These are phyloP conservation scores for Puffinus mauretanicus DNA, from an alignment of 2,113 vertebrate species.

Conservation along the genomic window DNA sequence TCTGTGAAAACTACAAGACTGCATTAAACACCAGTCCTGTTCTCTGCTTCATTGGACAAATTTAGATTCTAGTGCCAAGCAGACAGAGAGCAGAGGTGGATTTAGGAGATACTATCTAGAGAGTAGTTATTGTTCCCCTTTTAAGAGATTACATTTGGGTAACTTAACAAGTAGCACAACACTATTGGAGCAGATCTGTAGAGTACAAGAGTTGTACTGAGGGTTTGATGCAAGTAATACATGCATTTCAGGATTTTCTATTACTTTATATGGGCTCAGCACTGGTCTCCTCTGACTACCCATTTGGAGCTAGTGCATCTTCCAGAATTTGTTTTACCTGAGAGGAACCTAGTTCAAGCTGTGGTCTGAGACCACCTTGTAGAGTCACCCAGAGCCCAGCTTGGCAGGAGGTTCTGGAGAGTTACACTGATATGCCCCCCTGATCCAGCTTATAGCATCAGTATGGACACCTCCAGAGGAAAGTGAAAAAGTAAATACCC, in stretches of 20 bases:
- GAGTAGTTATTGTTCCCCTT: neutral
- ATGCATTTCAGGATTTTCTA: neutral
- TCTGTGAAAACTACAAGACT: neutral
- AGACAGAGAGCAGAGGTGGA: neutral
- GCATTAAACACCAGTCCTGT: neutral
- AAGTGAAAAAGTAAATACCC: neutral
- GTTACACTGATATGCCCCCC: neutral
- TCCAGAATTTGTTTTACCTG: neutral
- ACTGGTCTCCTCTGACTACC: neutral
- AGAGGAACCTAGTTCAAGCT: rapidly evolving
- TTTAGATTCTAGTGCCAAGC: neutral
- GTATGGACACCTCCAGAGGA: neutral
- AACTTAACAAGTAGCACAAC: neutral
- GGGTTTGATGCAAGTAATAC: neutral
- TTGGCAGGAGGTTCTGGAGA: neutral
- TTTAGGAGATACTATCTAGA: neutral
- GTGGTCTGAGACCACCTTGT: neutral
- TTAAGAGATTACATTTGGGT: neutral
- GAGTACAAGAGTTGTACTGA: neutral
- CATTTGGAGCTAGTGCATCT: neutral
- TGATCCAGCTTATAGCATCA: neutral
- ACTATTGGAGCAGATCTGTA: neutral
- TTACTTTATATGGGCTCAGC: neutral
- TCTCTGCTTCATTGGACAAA: neutral
- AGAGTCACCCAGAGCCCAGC: neutral